phyloP scores from a whole-genome alignment of 2,113 vertebrate genomes.

The Dromiciops gliroides region DNA sequence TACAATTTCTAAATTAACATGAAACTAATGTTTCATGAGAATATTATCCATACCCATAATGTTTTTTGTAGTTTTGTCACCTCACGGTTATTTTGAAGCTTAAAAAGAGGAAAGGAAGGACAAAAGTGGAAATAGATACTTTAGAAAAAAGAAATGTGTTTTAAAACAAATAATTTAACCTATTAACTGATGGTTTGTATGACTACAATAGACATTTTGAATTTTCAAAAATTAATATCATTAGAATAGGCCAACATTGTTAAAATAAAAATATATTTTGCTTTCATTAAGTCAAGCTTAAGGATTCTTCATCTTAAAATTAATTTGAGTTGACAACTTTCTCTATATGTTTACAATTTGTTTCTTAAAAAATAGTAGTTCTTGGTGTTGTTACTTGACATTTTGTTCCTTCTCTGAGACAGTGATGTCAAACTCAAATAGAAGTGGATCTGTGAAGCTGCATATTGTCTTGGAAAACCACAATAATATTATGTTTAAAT shows the following conservation, averaged over 20 bases:
- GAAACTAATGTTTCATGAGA: conserved; percentile 47
- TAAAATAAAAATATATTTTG: background rate
- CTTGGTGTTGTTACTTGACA: conserved; percentile 42
- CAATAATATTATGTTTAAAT: background rate
- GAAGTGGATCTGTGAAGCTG: background rate
- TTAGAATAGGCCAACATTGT: background rate
- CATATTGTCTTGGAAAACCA: background rate
- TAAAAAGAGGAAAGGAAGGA: conserved; percentile 46
- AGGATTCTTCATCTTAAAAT: conserved; percentile 53
- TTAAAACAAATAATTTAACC: conserved; percentile 35
- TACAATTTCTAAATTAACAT: conserved; percentile 44
- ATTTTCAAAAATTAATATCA: background rate
- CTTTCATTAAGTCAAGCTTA: conserved; percentile 37
- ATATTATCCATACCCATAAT: conserved; percentile 44
- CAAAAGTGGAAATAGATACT: conserved; percentile 39
- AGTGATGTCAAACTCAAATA: background rate
- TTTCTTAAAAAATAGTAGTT: conserved; percentile 44
- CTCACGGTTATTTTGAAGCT: conserved; percentile 43
- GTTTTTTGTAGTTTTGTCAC: conserved; percentile 48
- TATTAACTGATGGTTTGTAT: background rate
- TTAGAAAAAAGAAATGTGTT: conserved; percentile 41
- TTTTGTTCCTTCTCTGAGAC: conserved; percentile 33
- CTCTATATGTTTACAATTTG: conserved; percentile 52
- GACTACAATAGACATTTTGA: background rate
- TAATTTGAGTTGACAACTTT: conserved; percentile 46